Conservation (phyloP, 2,797 vertebrate species). For the Hemibagrus guttatus region DNA sequence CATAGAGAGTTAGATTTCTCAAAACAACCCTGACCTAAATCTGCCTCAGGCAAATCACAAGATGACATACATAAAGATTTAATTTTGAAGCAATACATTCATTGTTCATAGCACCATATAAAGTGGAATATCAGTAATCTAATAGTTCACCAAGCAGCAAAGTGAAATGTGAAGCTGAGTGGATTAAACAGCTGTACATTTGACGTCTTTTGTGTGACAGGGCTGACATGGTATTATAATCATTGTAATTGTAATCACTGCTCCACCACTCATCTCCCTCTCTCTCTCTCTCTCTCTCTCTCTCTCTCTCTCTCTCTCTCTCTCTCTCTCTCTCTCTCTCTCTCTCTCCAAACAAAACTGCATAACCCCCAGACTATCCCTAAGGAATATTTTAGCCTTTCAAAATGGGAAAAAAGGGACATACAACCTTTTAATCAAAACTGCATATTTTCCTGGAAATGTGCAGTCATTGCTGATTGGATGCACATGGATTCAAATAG, state of each 20-base stretch:
- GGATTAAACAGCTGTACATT: constrained; percentile 45
- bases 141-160: constrained; percentile 34
- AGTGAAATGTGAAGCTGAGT: constrained; percentile 26
- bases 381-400: constrained; percentile 42
- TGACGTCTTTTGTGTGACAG: constrained; percentile 38
- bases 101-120: constrained; percentile 19
- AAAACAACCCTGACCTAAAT: neutral
- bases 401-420: constrained; percentile 20
- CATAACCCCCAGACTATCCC: constrained; percentile 41
- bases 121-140: constrained; percentile 42
- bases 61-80: constrained; percentile 25
- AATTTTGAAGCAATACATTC: constrained; percentile 1
- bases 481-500: constrained; percentile 42
- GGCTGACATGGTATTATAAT: constrained; percentile 49
- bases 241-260: constrained; percentile 21
- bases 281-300: neutral
- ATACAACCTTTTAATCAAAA: constrained; percentile 37
- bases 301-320: neutral
- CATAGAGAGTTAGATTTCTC: neutral
- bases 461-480: constrained; percentile 28
- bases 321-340: constrained; percentile 11
- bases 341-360: constrained; percentile 38
- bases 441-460: constrained; percentile 41
- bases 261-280: neutral
- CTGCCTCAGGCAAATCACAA: neutral